These are phyloP conservation scores for Eriocheir sinensis DNA, from an alignment of 1,140 invertebrate genomes.

Conservation along the genomic window DNA sequence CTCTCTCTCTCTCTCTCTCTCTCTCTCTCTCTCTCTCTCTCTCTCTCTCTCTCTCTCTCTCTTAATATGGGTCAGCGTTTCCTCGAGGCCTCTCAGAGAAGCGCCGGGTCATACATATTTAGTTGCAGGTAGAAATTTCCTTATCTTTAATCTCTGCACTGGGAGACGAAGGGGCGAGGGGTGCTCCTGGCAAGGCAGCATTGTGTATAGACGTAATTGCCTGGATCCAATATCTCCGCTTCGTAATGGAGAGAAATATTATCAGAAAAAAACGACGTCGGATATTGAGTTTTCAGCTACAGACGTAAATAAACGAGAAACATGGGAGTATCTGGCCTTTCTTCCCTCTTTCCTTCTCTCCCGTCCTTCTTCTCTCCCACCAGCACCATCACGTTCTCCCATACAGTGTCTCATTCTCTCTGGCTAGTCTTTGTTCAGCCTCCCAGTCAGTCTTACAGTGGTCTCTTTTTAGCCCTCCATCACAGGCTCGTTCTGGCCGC, in stretches of 20 bases:
- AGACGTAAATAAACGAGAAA: neutral
- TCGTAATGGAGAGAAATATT: no score
- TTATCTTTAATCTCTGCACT: no score
- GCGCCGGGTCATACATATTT: no score
- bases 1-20: conserved; percentile 59
- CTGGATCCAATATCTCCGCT: no score
- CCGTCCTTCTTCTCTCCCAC: neutral
- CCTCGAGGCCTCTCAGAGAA: neutral
- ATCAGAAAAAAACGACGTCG: no score
- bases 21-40: conserved; percentile 62
- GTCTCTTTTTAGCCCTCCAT: conserved; percentile 20
- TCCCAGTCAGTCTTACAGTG: neutral
- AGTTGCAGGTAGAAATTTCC: no score
- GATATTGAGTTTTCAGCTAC: no score
- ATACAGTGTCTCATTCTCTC: neutral
- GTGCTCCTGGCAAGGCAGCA: no score
- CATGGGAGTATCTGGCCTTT: neutral
- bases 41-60: conserved; percentile 62
- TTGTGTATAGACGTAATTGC: no score
- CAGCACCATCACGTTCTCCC: conserved; percentile 29
- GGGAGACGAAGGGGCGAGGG: no score
- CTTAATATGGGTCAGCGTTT: neutral
- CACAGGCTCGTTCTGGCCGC: neutral
- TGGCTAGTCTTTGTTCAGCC: neutral
- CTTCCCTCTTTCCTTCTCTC: neutral